Evolutionary conservation across 1,140 invertebrate genomes (phyloP).

Genomic region (Muscidifurax raptorellus): DNA sequence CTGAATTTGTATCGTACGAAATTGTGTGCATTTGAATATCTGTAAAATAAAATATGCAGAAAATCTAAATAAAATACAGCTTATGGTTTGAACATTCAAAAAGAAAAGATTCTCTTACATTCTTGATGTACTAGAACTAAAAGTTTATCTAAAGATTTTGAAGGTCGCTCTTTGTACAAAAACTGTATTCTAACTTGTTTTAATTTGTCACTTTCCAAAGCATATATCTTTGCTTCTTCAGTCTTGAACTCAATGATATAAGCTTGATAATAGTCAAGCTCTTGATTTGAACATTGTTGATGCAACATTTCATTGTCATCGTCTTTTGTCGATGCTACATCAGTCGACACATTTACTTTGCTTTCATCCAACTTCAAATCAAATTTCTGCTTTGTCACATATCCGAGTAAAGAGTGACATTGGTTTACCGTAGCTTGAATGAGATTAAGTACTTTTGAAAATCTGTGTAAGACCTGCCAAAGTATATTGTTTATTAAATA

Average conservation of each 20-base stretch:
- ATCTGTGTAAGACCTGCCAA: conserved; percentile 78
- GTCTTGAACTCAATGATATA: conserved; percentile 79
- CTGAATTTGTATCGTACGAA: conserved; percentile 56
- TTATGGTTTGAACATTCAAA: neutral
- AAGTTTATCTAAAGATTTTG: conserved; percentile 81
- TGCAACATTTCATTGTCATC: conserved; percentile 27
- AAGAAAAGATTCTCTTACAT: conserved; percentile 76
- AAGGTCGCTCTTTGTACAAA: conserved; percentile 83
- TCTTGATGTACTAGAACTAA: conserved; percentile 86
- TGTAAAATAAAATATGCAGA: conserved; percentile 46
- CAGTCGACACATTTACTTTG: conserved; percentile 49
- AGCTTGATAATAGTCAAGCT: conserved; percentile 70
- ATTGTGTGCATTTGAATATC: conserved; percentile 68
- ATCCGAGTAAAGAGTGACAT: conserved; percentile 80
- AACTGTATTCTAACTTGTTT: conserved; percentile 88
- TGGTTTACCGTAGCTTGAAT: conserved; percentile 88
- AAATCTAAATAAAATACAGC: neutral
- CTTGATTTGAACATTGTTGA: conserved; percentile 44
- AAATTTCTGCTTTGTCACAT: conserved; percentile 76
- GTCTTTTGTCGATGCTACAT: conserved; percentile 48
- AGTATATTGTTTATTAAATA: conserved; percentile 33
- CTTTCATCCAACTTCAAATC: conserved; percentile 51
- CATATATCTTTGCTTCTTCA: conserved; percentile 73
- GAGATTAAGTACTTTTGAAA: conserved; percentile 79
- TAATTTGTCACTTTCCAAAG: conserved; percentile 74